Conservation (phyloP, 2,113 vertebrate genomes). For the Ictalurus furcatus region DNA sequence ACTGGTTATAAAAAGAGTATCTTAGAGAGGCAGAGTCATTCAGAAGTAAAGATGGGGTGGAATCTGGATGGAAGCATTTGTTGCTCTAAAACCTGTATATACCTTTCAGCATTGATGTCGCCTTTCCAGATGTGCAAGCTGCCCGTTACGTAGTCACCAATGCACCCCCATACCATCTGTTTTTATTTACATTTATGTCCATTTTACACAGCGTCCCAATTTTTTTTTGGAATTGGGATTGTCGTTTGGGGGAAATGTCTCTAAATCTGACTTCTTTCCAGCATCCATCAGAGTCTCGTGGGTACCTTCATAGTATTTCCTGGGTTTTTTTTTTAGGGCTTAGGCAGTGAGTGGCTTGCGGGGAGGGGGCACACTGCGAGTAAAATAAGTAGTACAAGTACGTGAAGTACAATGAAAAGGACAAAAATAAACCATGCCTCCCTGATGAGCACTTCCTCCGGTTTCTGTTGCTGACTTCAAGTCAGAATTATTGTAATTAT, state of each 20-base stretch:
- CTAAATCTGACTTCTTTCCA: conserved; percentile 27
- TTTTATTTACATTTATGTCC: no score
- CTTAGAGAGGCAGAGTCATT: no score
- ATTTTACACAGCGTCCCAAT: no score
- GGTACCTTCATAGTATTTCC: neutral
- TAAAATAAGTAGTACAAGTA: neutral
- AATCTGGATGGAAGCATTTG: no score
- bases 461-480: neutral
- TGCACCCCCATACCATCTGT: no score
- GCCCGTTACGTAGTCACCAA: no score
- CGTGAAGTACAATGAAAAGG: neutral
- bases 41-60: no score
- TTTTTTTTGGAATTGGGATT: no score
- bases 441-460: neutral
- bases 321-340: neutral
- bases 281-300: conserved; percentile 15
- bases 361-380: neutral
- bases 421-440: neutral
- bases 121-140: no score
- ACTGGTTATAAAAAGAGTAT: no score
- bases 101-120: no score
- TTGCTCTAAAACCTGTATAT: no score
- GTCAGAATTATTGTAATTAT: neutral
- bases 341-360: neutral
- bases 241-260: conserved; percentile 5